Percentiles rank a stretch among this genome's conserved stretches.
Evolutionary conservation across 2,797 vertebrate genomes (phyloP).

Genomic region (Botia almorhae): DNA sequence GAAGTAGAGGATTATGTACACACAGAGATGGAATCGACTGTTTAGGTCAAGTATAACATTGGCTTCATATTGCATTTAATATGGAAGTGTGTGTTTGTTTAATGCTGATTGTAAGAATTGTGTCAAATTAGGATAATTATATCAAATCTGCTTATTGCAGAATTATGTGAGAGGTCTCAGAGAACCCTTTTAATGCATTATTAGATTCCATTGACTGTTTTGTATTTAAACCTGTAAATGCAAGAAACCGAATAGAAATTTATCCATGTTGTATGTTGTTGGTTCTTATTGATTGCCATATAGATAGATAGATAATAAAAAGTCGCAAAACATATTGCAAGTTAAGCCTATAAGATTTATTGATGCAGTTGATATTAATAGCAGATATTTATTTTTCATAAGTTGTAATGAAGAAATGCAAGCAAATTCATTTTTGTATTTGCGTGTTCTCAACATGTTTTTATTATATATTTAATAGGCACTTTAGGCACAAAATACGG

Average conservation of each 20-base stretch:
- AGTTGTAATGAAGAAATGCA: background rate
- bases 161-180: background rate
- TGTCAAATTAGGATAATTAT: conserved; percentile 8
- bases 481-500: too few species aligned
- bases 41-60: conserved; percentile 38
- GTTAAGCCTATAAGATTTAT: background rate
- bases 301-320: background rate
- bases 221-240: background rate
- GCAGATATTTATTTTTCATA: background rate
- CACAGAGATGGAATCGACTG: conserved; percentile 54
- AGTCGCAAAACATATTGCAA: background rate
- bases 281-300: background rate
- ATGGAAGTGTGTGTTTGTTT: background rate
- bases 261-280: background rate
- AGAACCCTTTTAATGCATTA: background rate
- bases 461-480: background rate
- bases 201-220: background rate
- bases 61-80: background rate
- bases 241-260: background rate
- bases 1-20: conserved; percentile 21
- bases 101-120: conserved; percentile 13
- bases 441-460: background rate
- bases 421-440: background rate
- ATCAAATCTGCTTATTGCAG: conserved; percentile 22
- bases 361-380: background rate